Evolutionary conservation across 2,888 invertebrate genomes (phyloP), one percentile per base, ranked within the genome.

Genomic region (Hermodice carunculata): DNA sequence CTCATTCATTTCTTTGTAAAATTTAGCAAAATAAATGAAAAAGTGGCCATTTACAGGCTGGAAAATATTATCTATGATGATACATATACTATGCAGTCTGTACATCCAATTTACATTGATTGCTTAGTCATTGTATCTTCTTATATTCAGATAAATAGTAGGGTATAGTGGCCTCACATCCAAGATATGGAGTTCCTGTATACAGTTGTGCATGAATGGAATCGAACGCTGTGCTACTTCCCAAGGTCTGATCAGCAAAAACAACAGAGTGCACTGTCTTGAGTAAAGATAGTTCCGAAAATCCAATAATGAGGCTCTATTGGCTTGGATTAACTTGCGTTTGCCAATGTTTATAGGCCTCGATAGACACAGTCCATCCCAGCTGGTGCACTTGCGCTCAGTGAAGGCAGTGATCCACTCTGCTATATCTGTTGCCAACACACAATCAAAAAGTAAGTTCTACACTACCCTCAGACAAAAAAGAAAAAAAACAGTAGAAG

Each of bases 201-300:
- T 88, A 46, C 94, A 94, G 71, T 94, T 94, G 86, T 96, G 95
- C 49, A 98, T 91, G 81, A 96, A 97, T 48, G 93, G 92, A 65
- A 97, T 89, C 71, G 96, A 92, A 54, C 97, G 90, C 78, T 94
- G 92, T 0, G 96, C 95, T 75, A 97, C 93, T 90, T 95, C 94
- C 91, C 93, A 93, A 61, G 94, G 92, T 86, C 92, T 91, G 76
- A 80, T 78, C 67, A 87, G 75, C 53, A 85, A 68, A 37, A 86
- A 76, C 40, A 88, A 88, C 90, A 97, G 91, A 81, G 94, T 92
- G 86, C 95, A 93, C 88, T 97, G 97, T 68, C 96, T 91, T 76
- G 95, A 93, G 85, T 95, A 98, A 71, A 98, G 89, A 87, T 98
- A 98, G 85, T 95, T 95, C 70, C 97, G 90, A 81, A 98, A 92